These are phyloP conservation scores for Phalacrocorax carbo DNA, from an alignment of 2,113 vertebrate genomes.

Conservation along the genomic window DNA sequence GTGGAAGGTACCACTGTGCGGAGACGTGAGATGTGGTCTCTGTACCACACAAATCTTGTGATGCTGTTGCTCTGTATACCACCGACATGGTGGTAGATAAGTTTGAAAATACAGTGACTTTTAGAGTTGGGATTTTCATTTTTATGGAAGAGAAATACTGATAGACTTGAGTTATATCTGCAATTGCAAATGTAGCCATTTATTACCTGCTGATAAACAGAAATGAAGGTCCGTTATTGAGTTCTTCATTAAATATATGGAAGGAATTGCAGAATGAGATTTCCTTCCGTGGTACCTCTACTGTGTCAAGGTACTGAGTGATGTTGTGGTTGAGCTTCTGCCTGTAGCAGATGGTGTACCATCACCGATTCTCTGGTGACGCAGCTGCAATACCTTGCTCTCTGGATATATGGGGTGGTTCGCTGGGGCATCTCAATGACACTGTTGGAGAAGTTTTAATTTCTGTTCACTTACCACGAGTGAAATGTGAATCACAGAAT, in stretches of 20 bases:
- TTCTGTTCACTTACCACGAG: not conserved
- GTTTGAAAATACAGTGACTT: not conserved
- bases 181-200: not conserved
- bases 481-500: not conserved
- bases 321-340: not conserved
- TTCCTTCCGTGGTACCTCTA: not conserved
- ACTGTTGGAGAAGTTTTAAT: not conserved
- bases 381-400: not conserved
- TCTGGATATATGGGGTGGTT: not conserved
- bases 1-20: not conserved
- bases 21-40: not conserved
- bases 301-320: not conserved
- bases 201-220: not conserved
- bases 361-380: not conserved
- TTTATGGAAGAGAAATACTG: not conserved
- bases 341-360: not conserved
- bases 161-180: rapidly evolving
- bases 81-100: not conserved
- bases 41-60: not conserved
- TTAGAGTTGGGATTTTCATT: not conserved
- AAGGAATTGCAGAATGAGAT: not conserved
- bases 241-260: not conserved
- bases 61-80: not conserved
- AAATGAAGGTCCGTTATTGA: not conserved
- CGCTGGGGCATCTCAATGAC: not conserved